Conservation (phyloP, 2,113 vertebrate species). For the Calyptommatus sinebrachiatus region DNA sequence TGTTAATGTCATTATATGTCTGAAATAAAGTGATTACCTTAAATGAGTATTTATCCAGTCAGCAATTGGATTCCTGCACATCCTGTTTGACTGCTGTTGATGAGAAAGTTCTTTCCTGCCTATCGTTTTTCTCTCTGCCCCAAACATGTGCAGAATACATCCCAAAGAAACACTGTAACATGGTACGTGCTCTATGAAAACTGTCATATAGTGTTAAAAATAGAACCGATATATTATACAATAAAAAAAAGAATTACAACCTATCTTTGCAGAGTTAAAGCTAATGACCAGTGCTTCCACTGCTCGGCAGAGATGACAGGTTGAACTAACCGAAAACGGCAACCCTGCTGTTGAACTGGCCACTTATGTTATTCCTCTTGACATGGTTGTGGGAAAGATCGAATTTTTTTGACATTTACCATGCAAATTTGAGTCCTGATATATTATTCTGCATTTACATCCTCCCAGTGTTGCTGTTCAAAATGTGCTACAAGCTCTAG, state of each 20-base stretch:
- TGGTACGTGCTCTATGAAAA: conserved; percentile 70
- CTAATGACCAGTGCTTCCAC: conserved; percentile 93
- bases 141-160: conserved; percentile 39
- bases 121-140: conserved; percentile 47
- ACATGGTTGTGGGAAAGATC: conserved; percentile 95
- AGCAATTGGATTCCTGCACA: conserved; percentile 66
- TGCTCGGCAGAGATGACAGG: conserved; percentile 91
- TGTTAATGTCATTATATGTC: conserved; percentile 86
- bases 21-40: conserved; percentile 88
- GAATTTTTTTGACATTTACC: conserved; percentile 99
- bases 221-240: conserved; percentile 70
- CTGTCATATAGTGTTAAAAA: conserved; percentile 77
- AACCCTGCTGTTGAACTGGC: conserved; percentile 88
- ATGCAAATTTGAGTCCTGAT: conserved; percentile 98
- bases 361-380: conserved; percentile 95
- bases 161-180: conserved; percentile 70
- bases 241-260: conserved; percentile 69
- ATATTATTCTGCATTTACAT: conserved; percentile 99
- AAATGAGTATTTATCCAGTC: conserved; percentile 82
- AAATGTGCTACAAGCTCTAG: conserved; percentile 83
- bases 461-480: conserved; percentile 85
- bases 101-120: conserved; percentile 47
- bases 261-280: conserved; percentile 74
- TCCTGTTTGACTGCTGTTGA: conserved; percentile 66
- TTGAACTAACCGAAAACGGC: conserved; percentile 94